A percentile compares a stretch with the other conserved stretches of the same genome.
Evolutionary conservation across 2,797 vertebrate species (phyloP).

Genomic region (Pelodytes ibericus): DNA sequence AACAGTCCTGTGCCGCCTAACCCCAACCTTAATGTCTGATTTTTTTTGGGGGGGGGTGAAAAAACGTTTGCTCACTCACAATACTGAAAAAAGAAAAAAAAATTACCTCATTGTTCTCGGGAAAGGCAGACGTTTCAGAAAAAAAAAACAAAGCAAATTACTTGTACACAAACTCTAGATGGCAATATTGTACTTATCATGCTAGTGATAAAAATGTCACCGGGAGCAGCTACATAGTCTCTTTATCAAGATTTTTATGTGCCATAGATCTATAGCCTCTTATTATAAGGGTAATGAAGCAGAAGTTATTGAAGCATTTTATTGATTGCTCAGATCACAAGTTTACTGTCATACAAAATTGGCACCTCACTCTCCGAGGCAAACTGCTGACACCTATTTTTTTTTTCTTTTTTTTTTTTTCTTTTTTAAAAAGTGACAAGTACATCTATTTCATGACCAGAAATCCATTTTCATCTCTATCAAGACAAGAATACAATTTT

Average conservation of each 20-base stretch:
- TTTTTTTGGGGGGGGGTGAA: too few relatives aligned
- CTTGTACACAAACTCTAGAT: constrained; percentile 82
- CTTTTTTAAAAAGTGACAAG: constrained; percentile 92
- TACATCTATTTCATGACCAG: constrained; percentile 92
- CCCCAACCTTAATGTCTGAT: too few relatives aligned
- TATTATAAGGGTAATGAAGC: constrained; percentile 92
- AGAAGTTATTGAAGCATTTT: constrained; percentile 90
- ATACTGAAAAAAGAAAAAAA: neutral
- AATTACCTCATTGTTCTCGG: neutral
- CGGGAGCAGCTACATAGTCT: constrained; percentile 67
- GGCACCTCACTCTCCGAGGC: constrained; percentile 88
- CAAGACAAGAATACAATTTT: constrained; percentile 95
- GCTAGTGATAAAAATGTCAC: constrained; percentile 64
- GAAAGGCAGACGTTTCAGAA: constrained; percentile 3
- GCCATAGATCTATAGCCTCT: constrained; percentile 85
- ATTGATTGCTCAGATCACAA: constrained; percentile 93
- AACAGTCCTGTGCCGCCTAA: too few relatives aligned
- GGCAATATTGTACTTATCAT: constrained; percentile 86
- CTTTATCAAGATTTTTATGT: constrained; percentile 81
- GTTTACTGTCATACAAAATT: constrained; percentile 89
- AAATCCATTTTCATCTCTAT: constrained; percentile 95
- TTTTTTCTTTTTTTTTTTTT: too few relatives aligned
- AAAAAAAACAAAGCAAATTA: constrained; percentile 71
- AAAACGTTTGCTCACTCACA: neutral
- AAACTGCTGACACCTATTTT: constrained; percentile 94